Evolutionary conservation across 2,113 vertebrate species (phyloP), one percentile per base, ranked within the genome.

Genomic region (Sardina pilchardus): DNA sequence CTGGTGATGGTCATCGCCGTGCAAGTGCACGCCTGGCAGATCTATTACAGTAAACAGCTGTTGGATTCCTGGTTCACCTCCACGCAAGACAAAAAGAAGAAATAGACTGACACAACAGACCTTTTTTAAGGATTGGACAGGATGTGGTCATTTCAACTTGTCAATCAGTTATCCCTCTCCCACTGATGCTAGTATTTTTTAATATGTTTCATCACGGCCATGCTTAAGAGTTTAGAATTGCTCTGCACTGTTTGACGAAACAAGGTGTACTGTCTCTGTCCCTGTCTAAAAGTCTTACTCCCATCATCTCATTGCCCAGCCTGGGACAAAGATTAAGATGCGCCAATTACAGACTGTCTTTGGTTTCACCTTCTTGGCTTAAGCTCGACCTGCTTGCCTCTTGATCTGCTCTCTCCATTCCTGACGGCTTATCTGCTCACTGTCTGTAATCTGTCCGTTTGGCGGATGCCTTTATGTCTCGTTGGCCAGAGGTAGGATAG

Each of bases 41-140:
- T 99, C 85, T 99, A 99, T 94, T 99, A 99, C 93, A 99, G 97
- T 94, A 99, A 99, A 94, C 97, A 97, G 93, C 96, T 99, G 36
- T 95, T 99, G 91, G 98, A 99, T 92, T 96, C 98, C 84, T 99
- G 98, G 98, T 99, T 98, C 91, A 96, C 95, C 87, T 96, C 95
- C 94, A 99, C 98, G 0, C 98, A 99, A 91, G 98, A 99, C 83
- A 99, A 98, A 92, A 99, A 99, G 92, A 98, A 96, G 90, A 98
- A 99, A 94, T 99, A 90, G 63, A 30, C n/a, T 12, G n/a, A 3
- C 24, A 10, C 12, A 4, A 19, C 24, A 16, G 42, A 9, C 63
- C 26, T 34, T 67, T 26, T 67, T n/a, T 3, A 71, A 34, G n/a
- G 10, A 71, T 30, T 34, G 63, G 26, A 67, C 59, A n/a, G 59